Evolutionary conservation across 2,113 vertebrate genomes (phyloP), one percentile per base, ranked within the genome.

Genomic region (Passer domesticus): DNA sequence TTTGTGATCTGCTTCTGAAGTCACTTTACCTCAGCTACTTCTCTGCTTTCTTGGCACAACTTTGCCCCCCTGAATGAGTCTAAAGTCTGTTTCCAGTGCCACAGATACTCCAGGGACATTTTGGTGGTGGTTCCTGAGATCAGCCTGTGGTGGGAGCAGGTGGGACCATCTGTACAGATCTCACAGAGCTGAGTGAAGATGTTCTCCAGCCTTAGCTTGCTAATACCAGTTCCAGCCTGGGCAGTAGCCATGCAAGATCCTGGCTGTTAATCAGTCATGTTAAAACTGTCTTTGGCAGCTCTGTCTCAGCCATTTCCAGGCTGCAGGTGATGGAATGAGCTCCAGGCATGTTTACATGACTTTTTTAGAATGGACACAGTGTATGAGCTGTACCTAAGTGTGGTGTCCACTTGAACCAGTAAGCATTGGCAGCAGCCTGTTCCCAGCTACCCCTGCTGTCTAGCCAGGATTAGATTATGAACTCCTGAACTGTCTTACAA

Each of bases 61-160:
- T 17, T 41, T n/a, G 1, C 2, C 5, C 18, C 10, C 5, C 46
- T 1, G 0, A 13, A 17, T 13, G 49, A 7, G 25, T 52, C 55
- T 69, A 14, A 69, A 77, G 13, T 19, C 58, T 73, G 6, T 62
- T 83, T 49, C 41, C 56, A 23, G 49, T 28, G 37, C 67, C 9
- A 3, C 21, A 84, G 12, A 35, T 33, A 39, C n/a, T 77, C 37
- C 63, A 91, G 63, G 19, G 41, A 2, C 49, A 31, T 23, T 18
- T 77, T 24, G 5, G 15, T 66, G 41, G 9, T 80, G n/a, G 49
- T 17, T 44, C n/a, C 28, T 35, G 9, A 80, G 49, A 30, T 78
- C 22, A 74, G 19, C 27, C 81, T 52, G 2, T 37, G 35, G 35
- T 37, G 35, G 35, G 58, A 49, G 41, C 35, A 69, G 33, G 13